phyloP scores from a whole-genome alignment of 2,113 vertebrate genomes.

The Chamaea fasciata region DNA sequence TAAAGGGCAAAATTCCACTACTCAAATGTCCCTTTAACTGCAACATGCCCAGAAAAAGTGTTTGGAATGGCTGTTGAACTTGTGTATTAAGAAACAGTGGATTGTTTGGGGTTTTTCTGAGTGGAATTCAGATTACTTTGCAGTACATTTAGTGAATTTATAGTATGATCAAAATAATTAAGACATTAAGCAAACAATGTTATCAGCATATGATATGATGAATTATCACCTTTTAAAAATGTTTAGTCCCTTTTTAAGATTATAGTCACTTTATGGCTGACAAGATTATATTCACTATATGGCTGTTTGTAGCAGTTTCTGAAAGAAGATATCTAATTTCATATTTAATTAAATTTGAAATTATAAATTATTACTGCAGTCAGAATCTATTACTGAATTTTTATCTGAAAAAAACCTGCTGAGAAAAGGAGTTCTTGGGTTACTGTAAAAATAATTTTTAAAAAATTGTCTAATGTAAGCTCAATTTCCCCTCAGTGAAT shows the following conservation, averaged over 20 bases:
- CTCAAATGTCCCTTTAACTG: neutral
- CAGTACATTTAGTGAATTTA: neutral
- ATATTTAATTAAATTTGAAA: neutral
- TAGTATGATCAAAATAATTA: neutral
- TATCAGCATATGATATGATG: neutral
- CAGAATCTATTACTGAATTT: neutral
- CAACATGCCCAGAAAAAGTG: neutral
- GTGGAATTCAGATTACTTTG: neutral
- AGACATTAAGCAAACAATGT: neutral
- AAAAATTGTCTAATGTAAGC: neutral
- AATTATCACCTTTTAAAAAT: neutral
- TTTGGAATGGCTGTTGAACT: neutral
- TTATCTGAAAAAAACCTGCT: neutral
- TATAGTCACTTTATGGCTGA: neutral
- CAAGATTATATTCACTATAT: neutral
- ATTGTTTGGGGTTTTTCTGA: neutral
- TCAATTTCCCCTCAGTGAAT: neutral
- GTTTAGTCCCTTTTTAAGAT: neutral
- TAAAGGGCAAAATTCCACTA: neutral
- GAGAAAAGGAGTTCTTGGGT: neutral
- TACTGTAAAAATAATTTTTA: neutral
- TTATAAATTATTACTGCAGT: neutral
- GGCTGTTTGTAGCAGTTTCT: neutral
- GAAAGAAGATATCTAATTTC: neutral
- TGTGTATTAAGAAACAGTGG: neutral